A percentile compares a stretch with the other conserved stretches of the same genome.
Conservation (phyloP, 1,140 invertebrate species). For the Panagrolaimus sp. region DNA sequence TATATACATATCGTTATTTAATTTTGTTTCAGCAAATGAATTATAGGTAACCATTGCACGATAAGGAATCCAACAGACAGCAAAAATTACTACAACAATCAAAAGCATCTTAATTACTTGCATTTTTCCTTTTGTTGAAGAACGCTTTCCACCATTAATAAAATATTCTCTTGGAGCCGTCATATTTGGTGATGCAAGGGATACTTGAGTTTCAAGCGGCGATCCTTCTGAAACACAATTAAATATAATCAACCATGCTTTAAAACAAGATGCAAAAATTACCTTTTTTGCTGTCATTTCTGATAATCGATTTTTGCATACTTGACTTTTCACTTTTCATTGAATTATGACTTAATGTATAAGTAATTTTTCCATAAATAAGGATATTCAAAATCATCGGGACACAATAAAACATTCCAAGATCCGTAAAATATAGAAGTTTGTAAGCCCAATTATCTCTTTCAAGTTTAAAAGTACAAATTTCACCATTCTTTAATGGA, state of each 20-base stretch:
- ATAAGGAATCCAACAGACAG: constrained; percentile 65
- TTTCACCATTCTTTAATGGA: constrained; percentile 27
- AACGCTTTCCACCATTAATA: constrained; percentile 4
- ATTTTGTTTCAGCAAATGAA: constrained; percentile 45
- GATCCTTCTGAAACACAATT: not conserved
- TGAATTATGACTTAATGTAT: constrained; percentile 64
- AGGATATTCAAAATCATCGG: constrained; percentile 58
- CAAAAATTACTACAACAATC: constrained; percentile 64
- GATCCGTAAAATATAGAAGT: constrained; percentile 42
- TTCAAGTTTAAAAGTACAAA: constrained; percentile 50
- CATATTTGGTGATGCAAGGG: not conserved
- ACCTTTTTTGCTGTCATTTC: constrained; percentile 3
- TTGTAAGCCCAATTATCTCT: constrained; percentile 55
- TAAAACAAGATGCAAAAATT: constrained; percentile 14
- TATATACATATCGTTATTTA: constrained; percentile 67
- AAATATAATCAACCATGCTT: not conserved
- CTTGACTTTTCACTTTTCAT: constrained; percentile 7
- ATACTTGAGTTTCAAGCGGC: not conserved
- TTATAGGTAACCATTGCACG: constrained; percentile 57
- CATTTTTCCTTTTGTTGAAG: constrained; percentile 31
- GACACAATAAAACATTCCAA: constrained; percentile 51
- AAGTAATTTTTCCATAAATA: constrained; percentile 58
- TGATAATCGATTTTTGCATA: not conserved
- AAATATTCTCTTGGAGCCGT: constrained; percentile 24
- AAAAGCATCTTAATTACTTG: constrained; percentile 66